Evolutionary conservation across 2,888 invertebrate species (phyloP).

Genomic region (Antheraea yamamai): DNA sequence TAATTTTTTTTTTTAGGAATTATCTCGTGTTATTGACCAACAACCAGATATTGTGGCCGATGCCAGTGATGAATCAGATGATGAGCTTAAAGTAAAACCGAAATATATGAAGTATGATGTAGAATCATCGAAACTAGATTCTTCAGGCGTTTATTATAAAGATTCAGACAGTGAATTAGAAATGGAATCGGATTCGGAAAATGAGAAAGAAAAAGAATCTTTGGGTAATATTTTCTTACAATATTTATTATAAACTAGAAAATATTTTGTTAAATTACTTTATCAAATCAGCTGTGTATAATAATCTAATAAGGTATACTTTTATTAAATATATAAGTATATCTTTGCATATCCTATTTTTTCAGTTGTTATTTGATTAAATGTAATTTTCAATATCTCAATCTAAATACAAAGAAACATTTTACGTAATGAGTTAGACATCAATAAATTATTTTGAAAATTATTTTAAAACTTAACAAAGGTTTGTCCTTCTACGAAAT

Average conservation of each 20-base stretch:
- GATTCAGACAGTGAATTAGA: slow-evolving; percentile 85
- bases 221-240: slow-evolving; percentile 63
- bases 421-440: too few relatives aligned
- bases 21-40: slow-evolving; percentile 82
- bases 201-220: slow-evolving; percentile 79
- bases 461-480: too few relatives aligned
- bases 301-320: background rate
- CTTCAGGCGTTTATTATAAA: slow-evolving; percentile 86
- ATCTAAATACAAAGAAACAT: too few relatives aligned
- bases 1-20: slow-evolving; percentile 60
- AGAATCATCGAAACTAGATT: slow-evolving; percentile 85
- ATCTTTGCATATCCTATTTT: too few relatives aligned
- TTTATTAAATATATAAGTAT: too few relatives aligned
- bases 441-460: too few relatives aligned
- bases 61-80: slow-evolving; percentile 84
- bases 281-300: background rate
- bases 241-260: background rate
- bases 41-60: slow-evolving; percentile 85
- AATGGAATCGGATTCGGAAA: slow-evolving; percentile 82
- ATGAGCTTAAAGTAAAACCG: slow-evolving; percentile 74
- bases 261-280: background rate
- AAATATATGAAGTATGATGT: slow-evolving; percentile 85
- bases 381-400: too few relatives aligned
- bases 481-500: too few relatives aligned
- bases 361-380: too few relatives aligned